phyloP scores from a whole-genome alignment of 1,140 invertebrate species.

The Sinella curviseta region DNA sequence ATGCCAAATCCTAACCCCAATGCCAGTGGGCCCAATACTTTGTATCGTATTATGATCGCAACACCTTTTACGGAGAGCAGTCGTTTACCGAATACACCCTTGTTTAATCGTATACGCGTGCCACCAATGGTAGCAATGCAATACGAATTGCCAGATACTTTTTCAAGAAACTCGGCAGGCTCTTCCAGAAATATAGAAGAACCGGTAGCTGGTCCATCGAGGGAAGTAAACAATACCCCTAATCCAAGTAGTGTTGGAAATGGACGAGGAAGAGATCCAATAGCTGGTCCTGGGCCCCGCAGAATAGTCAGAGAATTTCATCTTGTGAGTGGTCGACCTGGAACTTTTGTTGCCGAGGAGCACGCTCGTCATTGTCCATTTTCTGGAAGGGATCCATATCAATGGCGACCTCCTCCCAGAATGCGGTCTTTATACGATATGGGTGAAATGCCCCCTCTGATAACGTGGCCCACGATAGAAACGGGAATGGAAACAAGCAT shows the following conservation, averaged over 20 bases:
- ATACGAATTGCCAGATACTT: slow-evolving; percentile 35
- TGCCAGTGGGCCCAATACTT: not conserved
- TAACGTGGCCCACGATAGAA: slow-evolving; percentile 46
- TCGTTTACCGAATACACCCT: not conserved
- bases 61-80: not conserved
- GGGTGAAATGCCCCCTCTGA: slow-evolving; percentile 35
- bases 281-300: not conserved
- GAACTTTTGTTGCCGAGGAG: slow-evolving; percentile 27
- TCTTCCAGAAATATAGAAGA: not conserved
- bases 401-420: slow-evolving; percentile 40
- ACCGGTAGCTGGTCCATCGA: slow-evolving; percentile 29
- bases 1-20: not conserved
- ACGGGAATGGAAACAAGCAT: slow-evolving; percentile 35
- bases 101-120: slow-evolving; percentile 32
- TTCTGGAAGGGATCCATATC: slow-evolving; percentile 23
- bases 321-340: slow-evolving; percentile 13
- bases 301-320: slow-evolving; percentile 11
- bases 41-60: not conserved
- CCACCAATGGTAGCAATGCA: slow-evolving; percentile 44
- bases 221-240: slow-evolving; percentile 6
- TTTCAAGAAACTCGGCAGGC: not conserved
- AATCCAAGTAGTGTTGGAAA: not conserved
- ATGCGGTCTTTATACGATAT: slow-evolving; percentile 43
- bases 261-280: not conserved
- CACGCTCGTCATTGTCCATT: slow-evolving; percentile 47